Conservation (phyloP, 2,113 vertebrate genomes). For the Oostethus manadensis region DNA sequence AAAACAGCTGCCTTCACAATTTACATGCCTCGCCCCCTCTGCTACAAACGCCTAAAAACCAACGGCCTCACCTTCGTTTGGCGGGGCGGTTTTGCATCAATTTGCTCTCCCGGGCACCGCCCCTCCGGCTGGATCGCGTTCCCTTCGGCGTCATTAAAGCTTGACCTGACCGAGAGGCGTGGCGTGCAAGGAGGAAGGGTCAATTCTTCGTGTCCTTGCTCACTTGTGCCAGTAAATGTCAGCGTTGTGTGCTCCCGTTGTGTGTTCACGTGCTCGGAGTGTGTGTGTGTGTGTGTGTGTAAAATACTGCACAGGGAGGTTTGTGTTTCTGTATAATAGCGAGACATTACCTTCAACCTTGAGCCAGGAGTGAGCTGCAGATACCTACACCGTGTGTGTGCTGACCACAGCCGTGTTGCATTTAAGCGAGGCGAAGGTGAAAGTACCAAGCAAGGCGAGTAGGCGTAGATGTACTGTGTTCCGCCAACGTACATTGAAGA, state of each 20-base stretch:
- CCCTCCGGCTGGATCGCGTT: conserved; percentile 9
- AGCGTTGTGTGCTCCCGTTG: background rate
- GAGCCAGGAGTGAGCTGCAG: conserved; percentile 22
- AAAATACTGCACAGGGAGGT: conserved; percentile 31
- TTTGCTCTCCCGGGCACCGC: conserved; percentile 15
- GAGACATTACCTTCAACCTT: conserved; percentile 45
- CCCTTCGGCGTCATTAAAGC: conserved; percentile 47
- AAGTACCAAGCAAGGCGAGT: background rate
- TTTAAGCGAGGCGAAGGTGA: background rate
- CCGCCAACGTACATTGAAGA: background rate
- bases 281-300: conserved; percentile 18
- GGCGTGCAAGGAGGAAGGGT: conserved; percentile 33
- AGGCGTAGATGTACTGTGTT: background rate
- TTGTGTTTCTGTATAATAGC: conserved; percentile 28
- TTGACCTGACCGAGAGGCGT: conserved; percentile 49
- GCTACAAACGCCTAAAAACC: conserved; percentile 18
- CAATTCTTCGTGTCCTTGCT: conserved; percentile 24
- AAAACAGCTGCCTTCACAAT: conserved; percentile 58
- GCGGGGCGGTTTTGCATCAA: conserved; percentile 25
- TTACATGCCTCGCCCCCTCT: conserved; percentile 9
- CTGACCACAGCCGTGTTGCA: conserved; percentile 8
- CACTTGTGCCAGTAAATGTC: conserved; percentile 9
- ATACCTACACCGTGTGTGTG: background rate
- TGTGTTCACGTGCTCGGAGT: conserved; percentile 11
- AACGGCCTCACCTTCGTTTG: conserved; percentile 53